Conservation (phyloP, 2,888 invertebrate species). For the Aleiodes leptofemur region DNA sequence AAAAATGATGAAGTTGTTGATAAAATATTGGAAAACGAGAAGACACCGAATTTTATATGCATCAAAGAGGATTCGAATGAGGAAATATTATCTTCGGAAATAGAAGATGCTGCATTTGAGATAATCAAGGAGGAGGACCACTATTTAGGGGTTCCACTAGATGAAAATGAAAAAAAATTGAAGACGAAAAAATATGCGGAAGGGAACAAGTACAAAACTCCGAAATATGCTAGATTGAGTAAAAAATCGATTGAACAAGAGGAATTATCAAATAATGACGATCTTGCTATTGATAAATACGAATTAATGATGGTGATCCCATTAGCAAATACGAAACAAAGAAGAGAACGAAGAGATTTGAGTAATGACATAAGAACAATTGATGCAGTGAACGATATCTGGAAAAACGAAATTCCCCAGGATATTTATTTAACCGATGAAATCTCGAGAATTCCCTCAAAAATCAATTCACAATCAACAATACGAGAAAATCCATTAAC, state of each 20-base stretch:
- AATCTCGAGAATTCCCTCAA: conserved; percentile 1
- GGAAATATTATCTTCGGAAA: conserved; percentile 15
- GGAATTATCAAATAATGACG: conserved; percentile 21
- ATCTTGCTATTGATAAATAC: conserved; percentile 43
- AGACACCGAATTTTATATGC: conserved; percentile 31
- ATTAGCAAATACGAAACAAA: conserved; percentile 44
- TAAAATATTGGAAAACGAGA: background rate
- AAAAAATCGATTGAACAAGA: background rate
- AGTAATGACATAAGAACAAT: conserved; percentile 26
- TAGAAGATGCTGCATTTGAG: conserved; percentile 38
- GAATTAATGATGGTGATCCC: conserved; percentile 54
- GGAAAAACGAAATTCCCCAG: conserved; percentile 16
- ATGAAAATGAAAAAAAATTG: conserved; percentile 31
- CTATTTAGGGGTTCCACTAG: background rate
- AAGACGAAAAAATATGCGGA: conserved; percentile 39
- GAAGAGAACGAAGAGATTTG: conserved; percentile 40
- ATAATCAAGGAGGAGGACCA: too few species aligned
- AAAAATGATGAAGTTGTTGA: background rate
- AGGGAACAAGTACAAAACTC: conserved; percentile 23
- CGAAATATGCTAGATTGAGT: conserved; percentile 46
- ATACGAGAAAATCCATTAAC: conserved; percentile 50
- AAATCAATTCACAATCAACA: background rate
- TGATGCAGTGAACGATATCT: conserved; percentile 19
- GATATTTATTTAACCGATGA: conserved; percentile 23
- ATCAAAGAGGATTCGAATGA: conserved; percentile 42